Evolutionary conservation across 2,113 vertebrate genomes (phyloP).

Genomic region (Nettapus auritus): DNA sequence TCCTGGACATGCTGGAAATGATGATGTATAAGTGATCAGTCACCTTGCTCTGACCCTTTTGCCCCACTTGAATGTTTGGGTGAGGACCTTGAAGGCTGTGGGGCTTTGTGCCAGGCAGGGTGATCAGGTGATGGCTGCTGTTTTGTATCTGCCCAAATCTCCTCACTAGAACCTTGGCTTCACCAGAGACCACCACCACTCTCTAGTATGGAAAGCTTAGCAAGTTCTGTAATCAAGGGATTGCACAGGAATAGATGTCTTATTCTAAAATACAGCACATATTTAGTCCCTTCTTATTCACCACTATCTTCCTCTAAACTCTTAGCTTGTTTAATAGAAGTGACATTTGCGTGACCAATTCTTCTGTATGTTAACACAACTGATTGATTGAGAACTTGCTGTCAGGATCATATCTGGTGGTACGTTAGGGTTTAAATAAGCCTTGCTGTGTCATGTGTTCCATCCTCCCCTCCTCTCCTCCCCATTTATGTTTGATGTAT

Average conservation of each 20-base stretch:
- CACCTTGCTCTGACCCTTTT: neutral
- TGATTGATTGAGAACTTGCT: neutral
- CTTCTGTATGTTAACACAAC: neutral
- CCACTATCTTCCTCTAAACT: neutral
- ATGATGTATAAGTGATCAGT: neutral
- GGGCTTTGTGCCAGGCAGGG: neutral
- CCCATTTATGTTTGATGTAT: neutral
- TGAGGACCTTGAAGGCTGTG: neutral
- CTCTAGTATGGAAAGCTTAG: neutral
- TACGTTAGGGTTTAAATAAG: neutral
- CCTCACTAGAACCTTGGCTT: neutral
- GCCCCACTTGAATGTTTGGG: neutral
- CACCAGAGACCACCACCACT: neutral
- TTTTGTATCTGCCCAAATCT: neutral
- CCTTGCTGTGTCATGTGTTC: no score
- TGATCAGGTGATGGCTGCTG: neutral
- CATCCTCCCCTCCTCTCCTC: no score
- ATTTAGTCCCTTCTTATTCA: neutral
- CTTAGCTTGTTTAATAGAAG: neutral
- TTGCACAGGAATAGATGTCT: neutral
- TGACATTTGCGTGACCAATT: neutral
- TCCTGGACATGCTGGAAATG: conserved; percentile 86
- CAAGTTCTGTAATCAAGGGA: neutral
- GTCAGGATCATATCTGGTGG: neutral
- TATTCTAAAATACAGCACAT: neutral